A percentile compares a stretch with the other conserved stretches of the same genome.
phyloP scores from a whole-genome alignment of 2,797 vertebrate genomes.

The Sebastes nivosus region DNA sequence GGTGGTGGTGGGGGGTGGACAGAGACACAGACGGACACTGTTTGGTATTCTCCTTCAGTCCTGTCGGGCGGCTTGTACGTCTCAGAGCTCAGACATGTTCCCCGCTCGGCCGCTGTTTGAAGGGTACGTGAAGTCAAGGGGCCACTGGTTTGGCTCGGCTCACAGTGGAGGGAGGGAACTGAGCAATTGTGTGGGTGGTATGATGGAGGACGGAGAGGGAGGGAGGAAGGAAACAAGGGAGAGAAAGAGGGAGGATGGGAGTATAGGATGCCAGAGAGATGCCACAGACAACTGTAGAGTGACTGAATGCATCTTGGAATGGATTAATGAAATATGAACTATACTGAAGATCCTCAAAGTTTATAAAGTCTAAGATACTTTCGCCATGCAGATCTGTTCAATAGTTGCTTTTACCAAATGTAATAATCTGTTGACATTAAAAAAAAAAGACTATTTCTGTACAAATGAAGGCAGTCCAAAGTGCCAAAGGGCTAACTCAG shows the following conservation, averaged over 20 bases:
- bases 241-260: slow-evolving; percentile 33
- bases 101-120: slow-evolving; percentile 14
- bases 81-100: slow-evolving; percentile 44
- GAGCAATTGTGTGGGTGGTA: slow-evolving; percentile 49
- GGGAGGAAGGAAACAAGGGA: slow-evolving; percentile 16
- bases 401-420: not conserved
- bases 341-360: not conserved
- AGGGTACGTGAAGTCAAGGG: slow-evolving; percentile 51
- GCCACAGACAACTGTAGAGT: slow-evolving; percentile 10
- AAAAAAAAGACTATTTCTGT: not conserved
- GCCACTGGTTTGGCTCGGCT: slow-evolving; percentile 45
- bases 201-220: not conserved
- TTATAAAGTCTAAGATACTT: not conserved
- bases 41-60: slow-evolving; percentile 70
- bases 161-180: slow-evolving; percentile 41
- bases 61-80: slow-evolving; percentile 29
- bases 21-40: slow-evolving; percentile 60
- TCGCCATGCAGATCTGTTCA: not conserved
- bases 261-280: slow-evolving; percentile 35
- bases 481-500: not conserved
- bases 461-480: not conserved
- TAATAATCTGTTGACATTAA: not conserved
- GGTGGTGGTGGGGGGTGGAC: slow-evolving; percentile 1
- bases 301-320: slow-evolving; percentile 14
- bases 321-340: slow-evolving; percentile 9